phyloP scores from a whole-genome alignment of 1,140 invertebrate genomes.

The Camponotus floridanus region DNA sequence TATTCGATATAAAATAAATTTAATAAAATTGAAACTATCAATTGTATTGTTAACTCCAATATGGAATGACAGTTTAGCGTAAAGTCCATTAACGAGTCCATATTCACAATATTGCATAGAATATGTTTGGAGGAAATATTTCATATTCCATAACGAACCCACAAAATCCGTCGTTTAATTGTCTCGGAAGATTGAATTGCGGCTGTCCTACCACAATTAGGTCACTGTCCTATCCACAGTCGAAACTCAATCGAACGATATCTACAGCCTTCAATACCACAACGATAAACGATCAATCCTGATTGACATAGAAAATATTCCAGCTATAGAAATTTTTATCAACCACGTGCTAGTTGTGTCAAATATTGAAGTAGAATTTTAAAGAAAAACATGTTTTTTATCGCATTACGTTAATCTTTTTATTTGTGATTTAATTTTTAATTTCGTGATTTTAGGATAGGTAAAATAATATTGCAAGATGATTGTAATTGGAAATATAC shows the following conservation, averaged over 20 bases:
- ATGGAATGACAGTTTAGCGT: background rate
- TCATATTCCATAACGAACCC: constrained; percentile 38
- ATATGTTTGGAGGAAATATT: constrained; percentile 35
- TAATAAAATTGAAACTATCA: background rate
- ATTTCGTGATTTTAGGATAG: background rate
- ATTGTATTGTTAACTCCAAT: background rate
- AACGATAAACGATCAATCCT: constrained; percentile 37
- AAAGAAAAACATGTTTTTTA: background rate
- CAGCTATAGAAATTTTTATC: background rate
- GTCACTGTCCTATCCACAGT: constrained; percentile 39
- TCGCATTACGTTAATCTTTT: background rate
- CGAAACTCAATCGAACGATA: constrained; percentile 49
- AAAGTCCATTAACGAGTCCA: constrained; percentile 29
- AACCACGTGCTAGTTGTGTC: background rate
- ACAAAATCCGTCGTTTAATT: constrained; percentile 56
- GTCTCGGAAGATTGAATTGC: constrained; percentile 57
- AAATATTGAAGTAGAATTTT: background rate
- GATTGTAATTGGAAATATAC: background rate
- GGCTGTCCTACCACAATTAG: constrained; percentile 40
- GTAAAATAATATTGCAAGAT: background rate
- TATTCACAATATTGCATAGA: constrained; percentile 45
- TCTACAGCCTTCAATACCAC: constrained; percentile 21
- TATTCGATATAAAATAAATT: background rate
- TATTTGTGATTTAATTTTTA: no score
- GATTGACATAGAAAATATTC: constrained; percentile 23